Evolutionary conservation across 2,113 vertebrate genomes (phyloP).

Genomic region (Shinisaurus crocodilurus): DNA sequence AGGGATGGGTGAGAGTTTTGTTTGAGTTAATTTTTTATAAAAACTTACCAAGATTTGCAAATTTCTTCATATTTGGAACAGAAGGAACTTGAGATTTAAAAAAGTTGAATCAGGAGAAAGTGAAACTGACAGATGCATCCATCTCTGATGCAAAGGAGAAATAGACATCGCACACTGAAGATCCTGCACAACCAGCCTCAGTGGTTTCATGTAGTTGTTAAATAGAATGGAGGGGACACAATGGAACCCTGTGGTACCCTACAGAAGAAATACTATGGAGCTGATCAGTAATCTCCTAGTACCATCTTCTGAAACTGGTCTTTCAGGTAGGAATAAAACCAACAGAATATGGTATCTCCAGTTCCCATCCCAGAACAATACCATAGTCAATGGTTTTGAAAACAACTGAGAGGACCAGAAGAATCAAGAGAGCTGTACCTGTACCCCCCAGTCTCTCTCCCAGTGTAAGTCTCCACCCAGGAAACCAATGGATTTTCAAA

Average conservation of each 20-base stretch:
- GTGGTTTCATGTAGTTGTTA: not conserved
- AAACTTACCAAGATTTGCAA: too few species aligned
- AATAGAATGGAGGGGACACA: not conserved
- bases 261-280: not conserved
- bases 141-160: too few species aligned
- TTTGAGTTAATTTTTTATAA: too few species aligned
- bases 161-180: not conserved
- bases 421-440: not conserved
- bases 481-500: not conserved
- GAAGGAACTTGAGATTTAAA: too few species aligned
- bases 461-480: not conserved
- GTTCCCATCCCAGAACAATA: not conserved
- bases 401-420: not conserved
- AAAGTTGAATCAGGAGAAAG: too few species aligned
- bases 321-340: not conserved
- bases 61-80: too few species aligned
- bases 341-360: not conserved
- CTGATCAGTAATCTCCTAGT: not conserved
- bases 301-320: not conserved
- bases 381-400: not conserved
- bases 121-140: too few species aligned
- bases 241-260: not conserved
- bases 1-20: not conserved
- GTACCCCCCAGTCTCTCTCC: not conserved
- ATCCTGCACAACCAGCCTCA: too few species aligned